Percentiles rank a stretch among this genome's conserved stretches.
phyloP scores from a whole-genome alignment of 2,797 vertebrate species.

The Hozukius guyotensis region DNA sequence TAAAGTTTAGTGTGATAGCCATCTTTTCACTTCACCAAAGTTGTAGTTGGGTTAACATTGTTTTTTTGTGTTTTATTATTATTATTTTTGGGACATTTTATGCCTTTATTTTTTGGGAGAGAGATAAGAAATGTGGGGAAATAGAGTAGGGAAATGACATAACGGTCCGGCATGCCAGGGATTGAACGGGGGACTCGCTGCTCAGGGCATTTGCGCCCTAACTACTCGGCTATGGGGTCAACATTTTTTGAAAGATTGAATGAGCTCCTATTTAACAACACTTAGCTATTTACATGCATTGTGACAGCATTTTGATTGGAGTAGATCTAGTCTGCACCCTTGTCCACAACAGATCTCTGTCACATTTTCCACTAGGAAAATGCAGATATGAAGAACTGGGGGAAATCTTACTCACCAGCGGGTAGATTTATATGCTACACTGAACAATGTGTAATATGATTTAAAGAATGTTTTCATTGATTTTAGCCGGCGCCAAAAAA shows the following conservation, averaged over 20 bases:
- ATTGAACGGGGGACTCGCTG: too few species aligned
- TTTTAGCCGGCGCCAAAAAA: neutral
- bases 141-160: too few species aligned
- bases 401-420: neutral
- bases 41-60: too few species aligned
- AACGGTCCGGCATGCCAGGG: too few species aligned
- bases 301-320: neutral
- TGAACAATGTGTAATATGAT: slow-evolving; percentile 26
- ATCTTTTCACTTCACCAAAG: too few species aligned
- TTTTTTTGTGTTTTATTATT: too few species aligned
- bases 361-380: neutral
- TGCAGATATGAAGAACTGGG: neutral
- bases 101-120: too few species aligned
- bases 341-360: neutral
- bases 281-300: neutral
- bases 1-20: too few species aligned
- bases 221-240: too few species aligned
- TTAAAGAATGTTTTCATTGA: slow-evolving; percentile 26
- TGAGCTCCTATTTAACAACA: neutral
- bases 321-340: neutral
- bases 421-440: neutral
- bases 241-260: neutral
- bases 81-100: too few species aligned
- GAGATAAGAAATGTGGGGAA: too few species aligned
- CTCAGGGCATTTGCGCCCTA: too few species aligned